These are phyloP conservation scores for Archips crataeganus DNA, from an alignment of 2,888 invertebrate species.

Conservation along the genomic window DNA sequence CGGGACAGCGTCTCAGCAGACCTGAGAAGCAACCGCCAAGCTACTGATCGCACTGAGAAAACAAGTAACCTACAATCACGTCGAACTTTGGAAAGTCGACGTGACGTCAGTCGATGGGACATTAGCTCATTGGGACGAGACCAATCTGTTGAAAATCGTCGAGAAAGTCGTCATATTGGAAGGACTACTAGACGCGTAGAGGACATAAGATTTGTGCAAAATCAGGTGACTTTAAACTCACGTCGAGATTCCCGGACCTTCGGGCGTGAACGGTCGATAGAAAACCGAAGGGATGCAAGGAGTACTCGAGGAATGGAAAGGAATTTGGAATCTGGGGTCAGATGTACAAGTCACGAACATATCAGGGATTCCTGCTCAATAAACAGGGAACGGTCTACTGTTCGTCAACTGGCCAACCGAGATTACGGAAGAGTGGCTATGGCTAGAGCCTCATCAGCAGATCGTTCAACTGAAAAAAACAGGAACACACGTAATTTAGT, in stretches of 20 bases:
- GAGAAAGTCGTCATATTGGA: conserved; percentile 4
- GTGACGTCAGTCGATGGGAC: background rate
- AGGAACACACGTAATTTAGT: background rate
- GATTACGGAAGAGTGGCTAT: background rate
- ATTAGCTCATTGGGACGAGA: conserved; percentile 4
- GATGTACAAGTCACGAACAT: background rate
- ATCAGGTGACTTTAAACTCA: conserved; percentile 1
- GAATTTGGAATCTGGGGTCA: background rate
- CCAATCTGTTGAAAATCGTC: conserved; percentile 8
- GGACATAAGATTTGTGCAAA: background rate
- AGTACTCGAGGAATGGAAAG: conserved; percentile 7
- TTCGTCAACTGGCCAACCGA: conserved; percentile 3
- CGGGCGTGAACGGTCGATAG: conserved; percentile 5
- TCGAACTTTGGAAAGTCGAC: conserved; percentile 8
- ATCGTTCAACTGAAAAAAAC: background rate
- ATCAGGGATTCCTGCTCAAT: conserved; percentile 10
- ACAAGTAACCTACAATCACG: background rate
- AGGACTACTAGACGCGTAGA: background rate
- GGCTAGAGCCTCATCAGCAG: conserved; percentile 7
- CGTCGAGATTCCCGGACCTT: background rate
- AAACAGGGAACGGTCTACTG: background rate
- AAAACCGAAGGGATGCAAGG: conserved; percentile 12
- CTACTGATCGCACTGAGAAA: conserved; percentile 7
- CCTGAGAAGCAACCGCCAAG: conserved; percentile 19
- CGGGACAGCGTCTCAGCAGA: conserved; percentile 5